Evolutionary conservation across 2,113 vertebrate genomes (phyloP).

Genomic region (Cathartes aura): DNA sequence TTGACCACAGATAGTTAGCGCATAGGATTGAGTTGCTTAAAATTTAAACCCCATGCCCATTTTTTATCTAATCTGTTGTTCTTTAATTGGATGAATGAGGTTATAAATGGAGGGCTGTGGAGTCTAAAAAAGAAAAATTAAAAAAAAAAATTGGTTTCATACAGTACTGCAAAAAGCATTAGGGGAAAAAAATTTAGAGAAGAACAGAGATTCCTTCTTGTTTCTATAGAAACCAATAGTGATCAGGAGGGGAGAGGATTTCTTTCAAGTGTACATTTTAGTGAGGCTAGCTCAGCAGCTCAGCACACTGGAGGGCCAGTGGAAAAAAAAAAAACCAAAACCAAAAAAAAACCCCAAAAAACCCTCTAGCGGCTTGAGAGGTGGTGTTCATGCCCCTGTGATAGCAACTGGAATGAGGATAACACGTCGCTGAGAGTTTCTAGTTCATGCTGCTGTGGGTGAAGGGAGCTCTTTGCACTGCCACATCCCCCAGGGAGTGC

Average conservation of each 20-base stretch:
- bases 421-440: not conserved
- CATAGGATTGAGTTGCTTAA: slow-evolving; percentile 32
- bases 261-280: slow-evolving; percentile 73
- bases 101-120: slow-evolving; percentile 48
- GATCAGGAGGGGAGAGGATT: slow-evolving; percentile 72
- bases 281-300: slow-evolving; percentile 54
- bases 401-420: not conserved
- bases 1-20: slow-evolving; percentile 26
- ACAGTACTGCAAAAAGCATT: slow-evolving; percentile 68
- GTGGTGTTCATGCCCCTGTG: not conserved
- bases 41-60: not conserved
- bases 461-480: not conserved
- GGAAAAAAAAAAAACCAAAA: not conserved
- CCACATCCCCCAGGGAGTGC: not conserved
- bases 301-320: not conserved
- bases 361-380: not conserved
- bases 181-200: slow-evolving; percentile 71
- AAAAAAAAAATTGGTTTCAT: slow-evolving; percentile 43
- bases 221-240: slow-evolving; percentile 83
- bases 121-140: not conserved
- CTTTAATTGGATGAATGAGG: slow-evolving; percentile 62
- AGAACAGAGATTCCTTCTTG: slow-evolving; percentile 78
- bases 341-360: not conserved
- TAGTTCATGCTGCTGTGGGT: not conserved
- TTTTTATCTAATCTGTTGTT: slow-evolving; percentile 61